Evolutionary conservation across 1,140 invertebrate species (phyloP).

Genomic region (Chlorops oryzae): DNA sequence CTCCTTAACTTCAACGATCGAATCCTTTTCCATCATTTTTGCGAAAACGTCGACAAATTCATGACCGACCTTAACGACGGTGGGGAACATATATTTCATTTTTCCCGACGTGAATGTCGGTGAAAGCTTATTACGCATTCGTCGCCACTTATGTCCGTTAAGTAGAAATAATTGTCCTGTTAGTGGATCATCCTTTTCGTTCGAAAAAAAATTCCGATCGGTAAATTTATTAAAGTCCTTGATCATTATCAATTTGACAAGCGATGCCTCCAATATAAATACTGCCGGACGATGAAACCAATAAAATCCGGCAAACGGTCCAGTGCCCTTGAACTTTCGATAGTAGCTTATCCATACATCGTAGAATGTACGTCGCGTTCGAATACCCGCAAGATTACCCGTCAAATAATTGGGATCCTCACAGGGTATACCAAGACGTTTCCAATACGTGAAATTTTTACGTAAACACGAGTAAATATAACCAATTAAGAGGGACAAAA

Average conservation of each 20-base stretch:
- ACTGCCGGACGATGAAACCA: slow-evolving; percentile 22
- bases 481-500: no score
- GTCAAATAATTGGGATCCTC: slow-evolving; percentile 2
- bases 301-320: slow-evolving; percentile 27
- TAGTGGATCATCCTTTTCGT: slow-evolving; percentile 51
- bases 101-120: slow-evolving; percentile 56
- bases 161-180: slow-evolving; percentile 50
- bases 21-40: slow-evolving; percentile 13
- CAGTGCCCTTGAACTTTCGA: slow-evolving; percentile 29
- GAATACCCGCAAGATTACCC: slow-evolving; percentile 1
- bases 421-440: slow-evolving; percentile 4
- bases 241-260: slow-evolving; percentile 36
- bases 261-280: slow-evolving; percentile 28
- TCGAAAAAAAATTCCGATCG: slow-evolving; percentile 49
- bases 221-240: slow-evolving; percentile 40
- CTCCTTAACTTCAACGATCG: slow-evolving; percentile 52
- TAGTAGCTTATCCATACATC: slow-evolving; percentile 20
- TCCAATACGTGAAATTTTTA: slow-evolving; percentile 13
- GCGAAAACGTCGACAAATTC: slow-evolving; percentile 30
- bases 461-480: no score
- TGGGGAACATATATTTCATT: slow-evolving; percentile 52
- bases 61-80: slow-evolving; percentile 37
- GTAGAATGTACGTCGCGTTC: background rate
- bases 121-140: slow-evolving; percentile 51
- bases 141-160: slow-evolving; percentile 52